Conservation (phyloP, 2,113 vertebrate genomes). For the Takifugu bimaculatus region DNA sequence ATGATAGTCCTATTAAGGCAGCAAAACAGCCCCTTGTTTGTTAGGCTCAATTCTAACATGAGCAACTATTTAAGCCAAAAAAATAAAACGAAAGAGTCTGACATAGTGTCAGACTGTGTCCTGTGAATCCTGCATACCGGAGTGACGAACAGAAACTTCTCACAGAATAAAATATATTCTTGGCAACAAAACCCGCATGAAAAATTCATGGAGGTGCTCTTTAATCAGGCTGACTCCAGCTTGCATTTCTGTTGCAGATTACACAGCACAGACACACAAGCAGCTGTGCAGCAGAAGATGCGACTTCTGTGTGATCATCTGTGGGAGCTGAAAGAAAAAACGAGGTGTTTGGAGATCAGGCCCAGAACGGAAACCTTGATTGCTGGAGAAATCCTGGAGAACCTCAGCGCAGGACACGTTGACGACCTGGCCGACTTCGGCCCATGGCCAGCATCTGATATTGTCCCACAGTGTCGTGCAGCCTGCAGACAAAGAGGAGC, state of each 20-base stretch:
- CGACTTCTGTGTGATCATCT: neutral
- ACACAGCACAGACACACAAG: conserved; percentile 20
- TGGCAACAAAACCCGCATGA: conserved; percentile 43
- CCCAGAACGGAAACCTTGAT: conserved; percentile 52
- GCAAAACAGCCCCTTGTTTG: neutral
- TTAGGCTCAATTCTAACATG: neutral
- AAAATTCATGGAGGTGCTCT: conserved; percentile 39
- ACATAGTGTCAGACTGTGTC: conserved; percentile 11
- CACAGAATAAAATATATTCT: conserved; percentile 7
- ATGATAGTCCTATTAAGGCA: neutral
- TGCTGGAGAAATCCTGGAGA: conserved; percentile 72
- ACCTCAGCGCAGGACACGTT: conserved; percentile 73
- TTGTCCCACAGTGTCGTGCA: conserved; percentile 75
- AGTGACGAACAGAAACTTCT: conserved; percentile 33
- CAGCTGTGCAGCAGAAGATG: neutral
- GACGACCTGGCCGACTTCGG: conserved; percentile 69
- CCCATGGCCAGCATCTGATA: conserved; percentile 72
- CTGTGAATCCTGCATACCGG: conserved; percentile 12
- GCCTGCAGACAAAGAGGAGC: conserved; percentile 43
- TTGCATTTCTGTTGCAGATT: conserved; percentile 13
- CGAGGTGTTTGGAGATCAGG: neutral
- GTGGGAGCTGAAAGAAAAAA: neutral
- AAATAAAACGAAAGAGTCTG: neutral
- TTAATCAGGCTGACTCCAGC: conserved; percentile 17
- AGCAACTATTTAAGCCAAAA: no score